These are phyloP conservation scores for Zonotrichia leucophrys DNA, from an alignment of 2,113 vertebrate genomes.

Conservation along the genomic window DNA sequence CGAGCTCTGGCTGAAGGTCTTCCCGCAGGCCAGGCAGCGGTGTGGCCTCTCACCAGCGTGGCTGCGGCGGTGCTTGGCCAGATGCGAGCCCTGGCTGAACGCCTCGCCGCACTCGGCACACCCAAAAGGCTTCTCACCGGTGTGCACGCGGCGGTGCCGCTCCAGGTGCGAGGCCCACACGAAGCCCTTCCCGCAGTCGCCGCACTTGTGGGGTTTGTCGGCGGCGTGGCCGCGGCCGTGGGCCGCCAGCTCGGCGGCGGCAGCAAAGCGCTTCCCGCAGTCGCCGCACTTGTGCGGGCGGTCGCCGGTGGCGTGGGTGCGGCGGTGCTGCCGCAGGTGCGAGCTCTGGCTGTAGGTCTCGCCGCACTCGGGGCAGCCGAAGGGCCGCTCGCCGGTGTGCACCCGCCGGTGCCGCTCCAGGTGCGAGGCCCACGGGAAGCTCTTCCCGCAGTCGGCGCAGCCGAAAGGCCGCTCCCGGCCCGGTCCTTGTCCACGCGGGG, in stretches of 20 bases:
- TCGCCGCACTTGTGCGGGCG: slow-evolving; percentile 14
- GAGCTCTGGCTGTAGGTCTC: slow-evolving; percentile 54
- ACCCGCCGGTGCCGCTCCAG: slow-evolving; percentile 40
- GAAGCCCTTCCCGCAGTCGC: slow-evolving; percentile 73
- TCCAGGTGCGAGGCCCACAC: slow-evolving; percentile 71
- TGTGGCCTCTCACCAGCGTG: slow-evolving; percentile 41
- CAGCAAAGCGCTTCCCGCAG: slow-evolving; percentile 31
- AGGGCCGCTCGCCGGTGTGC: slow-evolving; percentile 39
- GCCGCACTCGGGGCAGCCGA: not conserved
- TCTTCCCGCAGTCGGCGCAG: slow-evolving; percentile 27
- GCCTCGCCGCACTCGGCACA: slow-evolving; percentile 52
- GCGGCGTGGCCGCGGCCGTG: slow-evolving; percentile 34
- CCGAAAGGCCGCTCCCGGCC: not conserved
- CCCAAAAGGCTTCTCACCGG: slow-evolving; percentile 8
- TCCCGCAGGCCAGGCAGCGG: slow-evolving; percentile 62
- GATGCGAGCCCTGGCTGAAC: slow-evolving; percentile 52
- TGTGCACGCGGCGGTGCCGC: slow-evolving; percentile 71
- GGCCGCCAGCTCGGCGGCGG: not conserved
- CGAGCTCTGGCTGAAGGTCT: slow-evolving; percentile 66
- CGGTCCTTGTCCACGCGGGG: accelerated
- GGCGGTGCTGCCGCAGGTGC: slow-evolving; percentile 50
- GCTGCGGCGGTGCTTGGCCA: slow-evolving; percentile 51
- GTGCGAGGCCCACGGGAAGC: slow-evolving; percentile 39
- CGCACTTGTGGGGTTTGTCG: not conserved
- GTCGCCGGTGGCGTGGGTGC: not conserved